Evolutionary conservation across 2,888 invertebrate genomes (phyloP).

Genomic region (Metacarcinus magister): DNA sequence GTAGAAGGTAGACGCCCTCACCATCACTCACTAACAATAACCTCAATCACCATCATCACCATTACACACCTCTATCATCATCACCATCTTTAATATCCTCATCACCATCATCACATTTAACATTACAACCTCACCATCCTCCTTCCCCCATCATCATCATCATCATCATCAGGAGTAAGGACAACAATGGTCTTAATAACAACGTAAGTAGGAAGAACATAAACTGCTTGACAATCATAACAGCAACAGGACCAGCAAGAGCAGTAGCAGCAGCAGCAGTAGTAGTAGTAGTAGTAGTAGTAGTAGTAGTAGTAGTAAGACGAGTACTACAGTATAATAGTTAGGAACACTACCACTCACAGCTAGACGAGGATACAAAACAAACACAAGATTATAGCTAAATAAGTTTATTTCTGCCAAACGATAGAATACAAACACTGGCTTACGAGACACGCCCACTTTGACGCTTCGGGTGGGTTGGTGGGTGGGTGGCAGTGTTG

Average conservation of each 20-base stretch:
- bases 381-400: slow-evolving; percentile 69
- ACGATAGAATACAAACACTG: slow-evolving; percentile 60
- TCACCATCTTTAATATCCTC: not conserved
- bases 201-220: not conserved
- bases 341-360: not conserved
- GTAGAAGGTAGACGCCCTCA: not conserved
- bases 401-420: slow-evolving; percentile 75
- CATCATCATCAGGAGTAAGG: not conserved
- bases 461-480: not conserved
- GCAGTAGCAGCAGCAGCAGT: not conserved
- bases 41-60: not conserved
- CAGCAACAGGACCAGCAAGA: not conserved
- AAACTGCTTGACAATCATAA: not conserved
- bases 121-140: too few species aligned
- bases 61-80: not conserved
- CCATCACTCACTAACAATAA: not conserved
- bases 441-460: slow-evolving; percentile 56
- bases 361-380: slow-evolving; percentile 5
- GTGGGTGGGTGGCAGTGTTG: not conserved
- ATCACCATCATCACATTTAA: not conserved
- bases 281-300: not conserved
- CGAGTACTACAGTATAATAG: not conserved
- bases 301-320: not conserved
- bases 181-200: too few species aligned
- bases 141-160: not conserved